Evolutionary conservation across 2,797 vertebrate genomes (phyloP).

Genomic region (Rachycentron canadum): DNA sequence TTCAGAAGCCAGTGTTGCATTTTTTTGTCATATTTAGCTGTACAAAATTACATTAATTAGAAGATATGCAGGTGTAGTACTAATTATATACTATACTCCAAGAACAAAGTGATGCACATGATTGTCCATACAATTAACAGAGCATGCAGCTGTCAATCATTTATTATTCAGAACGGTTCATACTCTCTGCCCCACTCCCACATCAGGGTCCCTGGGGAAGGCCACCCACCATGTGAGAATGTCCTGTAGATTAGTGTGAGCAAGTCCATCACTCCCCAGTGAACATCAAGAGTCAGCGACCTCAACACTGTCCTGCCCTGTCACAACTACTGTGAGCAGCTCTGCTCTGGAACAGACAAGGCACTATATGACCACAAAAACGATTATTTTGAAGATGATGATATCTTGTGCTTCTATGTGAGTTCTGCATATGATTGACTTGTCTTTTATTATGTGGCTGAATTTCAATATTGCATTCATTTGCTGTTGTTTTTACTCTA

Average conservation of each 20-base stretch:
- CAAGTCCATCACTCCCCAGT: slow-evolving; percentile 47
- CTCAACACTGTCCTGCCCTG: slow-evolving; percentile 26
- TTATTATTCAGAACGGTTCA: slow-evolving; percentile 54
- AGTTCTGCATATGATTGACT: slow-evolving; percentile 37
- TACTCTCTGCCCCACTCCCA: slow-evolving; percentile 63
- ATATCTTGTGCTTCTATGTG: slow-evolving; percentile 21
- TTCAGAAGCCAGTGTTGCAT: not conserved
- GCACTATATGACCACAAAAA: not conserved
- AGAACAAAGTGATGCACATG: not conserved
- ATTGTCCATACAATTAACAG: slow-evolving; percentile 55
- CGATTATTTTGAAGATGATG: slow-evolving; percentile 5
- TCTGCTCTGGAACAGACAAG: slow-evolving; percentile 13
- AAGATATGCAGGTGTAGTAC: slow-evolving; percentile 8
- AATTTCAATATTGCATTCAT: slow-evolving; percentile 64
- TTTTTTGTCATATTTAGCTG: not conserved
- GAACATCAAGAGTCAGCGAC: slow-evolving; percentile 43
- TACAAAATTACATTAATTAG: not conserved
- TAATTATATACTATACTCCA: not conserved
- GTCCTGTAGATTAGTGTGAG: slow-evolving; percentile 80
- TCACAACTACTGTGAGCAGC: slow-evolving; percentile 33
- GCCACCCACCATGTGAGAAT: slow-evolving; percentile 78
- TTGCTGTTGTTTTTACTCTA: slow-evolving; percentile 61
- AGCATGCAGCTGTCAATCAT: slow-evolving; percentile 64
- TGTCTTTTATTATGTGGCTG: slow-evolving; percentile 57
- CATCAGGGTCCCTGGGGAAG: slow-evolving; percentile 59